phyloP scores from a whole-genome alignment of 2,113 vertebrate genomes.

The Diadophis punctatus region DNA sequence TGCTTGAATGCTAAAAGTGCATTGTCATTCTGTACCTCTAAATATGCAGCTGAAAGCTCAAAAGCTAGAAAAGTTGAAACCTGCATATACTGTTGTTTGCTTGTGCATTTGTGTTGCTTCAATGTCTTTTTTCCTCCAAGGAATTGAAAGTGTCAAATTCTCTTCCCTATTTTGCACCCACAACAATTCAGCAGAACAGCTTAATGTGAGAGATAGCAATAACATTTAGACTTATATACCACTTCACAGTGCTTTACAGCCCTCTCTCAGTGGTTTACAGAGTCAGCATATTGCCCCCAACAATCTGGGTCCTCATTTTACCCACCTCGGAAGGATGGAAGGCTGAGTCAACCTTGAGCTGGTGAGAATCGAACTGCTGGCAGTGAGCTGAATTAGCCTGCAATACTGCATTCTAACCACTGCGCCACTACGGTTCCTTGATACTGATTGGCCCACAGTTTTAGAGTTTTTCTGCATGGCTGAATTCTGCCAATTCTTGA shows the following conservation, averaged over 20 bases:
- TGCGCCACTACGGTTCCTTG: no score
- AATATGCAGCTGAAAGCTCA: background rate
- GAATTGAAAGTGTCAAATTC: background rate
- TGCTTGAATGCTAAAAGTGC: background rate
- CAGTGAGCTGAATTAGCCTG: no score
- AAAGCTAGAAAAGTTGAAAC: background rate
- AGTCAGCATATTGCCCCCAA: no score
- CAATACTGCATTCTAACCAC: no score
- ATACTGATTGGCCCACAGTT: background rate
- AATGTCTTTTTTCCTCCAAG: background rate
- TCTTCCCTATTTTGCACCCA: background rate
- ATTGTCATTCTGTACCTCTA: background rate
- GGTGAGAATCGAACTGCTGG: no score
- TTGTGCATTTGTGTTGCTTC: background rate
- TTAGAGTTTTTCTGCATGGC: background rate
- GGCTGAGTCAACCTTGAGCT: no score
- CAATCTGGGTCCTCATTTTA: no score
- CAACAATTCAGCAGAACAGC: background rate
- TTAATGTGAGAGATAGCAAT: background rate
- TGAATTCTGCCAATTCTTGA: background rate
- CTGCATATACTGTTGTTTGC: background rate
- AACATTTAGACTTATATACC: no score
- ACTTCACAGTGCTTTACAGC: no score
- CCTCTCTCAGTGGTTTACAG: no score
- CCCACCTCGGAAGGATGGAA: no score